Evolutionary conservation across 2,888 invertebrate genomes (phyloP), one percentile per base, ranked within the genome.

Genomic region (Rhagonycha fulva): DNA sequence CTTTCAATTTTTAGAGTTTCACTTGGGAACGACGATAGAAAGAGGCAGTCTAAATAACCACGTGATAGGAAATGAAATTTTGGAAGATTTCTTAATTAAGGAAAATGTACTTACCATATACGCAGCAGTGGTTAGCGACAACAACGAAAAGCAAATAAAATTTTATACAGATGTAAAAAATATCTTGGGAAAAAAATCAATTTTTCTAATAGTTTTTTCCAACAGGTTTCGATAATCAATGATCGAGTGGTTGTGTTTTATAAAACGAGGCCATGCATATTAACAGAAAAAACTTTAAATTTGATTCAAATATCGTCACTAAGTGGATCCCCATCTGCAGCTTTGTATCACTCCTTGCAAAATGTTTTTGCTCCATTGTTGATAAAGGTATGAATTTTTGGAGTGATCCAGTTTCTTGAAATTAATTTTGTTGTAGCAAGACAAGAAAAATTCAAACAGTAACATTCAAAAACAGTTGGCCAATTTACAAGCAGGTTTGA

Each of bases 321-420:
- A 85, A 84, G 89, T 62, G 92, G 91, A 81, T 90, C 92, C 24
- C 91, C 92, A 11, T 86, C 91, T 28, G 88, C 89, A 70, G 89
- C 91, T 2, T 87, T 93, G 14, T 92, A 92, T 83, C 90, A 92
- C 84, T 88, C 90, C 47, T 87, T 93, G 30, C 91, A 91, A 81
- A 91, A 91, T 83, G 88, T 93, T 14, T 92, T 89, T 85, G 87
- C 89, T 23, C 91, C 91, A 9, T 80, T 87, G 62, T 80, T 87
- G 14, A 76, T 82, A 26, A 82, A 85, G 81, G 86, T 86, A 81
- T 78, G 75, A 77, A 62, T 23, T 66, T n/a, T 32, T n/a, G 14
- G 67, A 14, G 11, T 11, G 5, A 71, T 28, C n/a, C 5, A 24
- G 24, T 63, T 63, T 19, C 1, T 24, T 23, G 5, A 47, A 24